A percentile compares a stretch with the other conserved stretches of the same genome.
These are phyloP conservation scores for Cryptoprocta ferox DNA, from an alignment of 2,797 vertebrate genomes.

Conservation along the genomic window DNA sequence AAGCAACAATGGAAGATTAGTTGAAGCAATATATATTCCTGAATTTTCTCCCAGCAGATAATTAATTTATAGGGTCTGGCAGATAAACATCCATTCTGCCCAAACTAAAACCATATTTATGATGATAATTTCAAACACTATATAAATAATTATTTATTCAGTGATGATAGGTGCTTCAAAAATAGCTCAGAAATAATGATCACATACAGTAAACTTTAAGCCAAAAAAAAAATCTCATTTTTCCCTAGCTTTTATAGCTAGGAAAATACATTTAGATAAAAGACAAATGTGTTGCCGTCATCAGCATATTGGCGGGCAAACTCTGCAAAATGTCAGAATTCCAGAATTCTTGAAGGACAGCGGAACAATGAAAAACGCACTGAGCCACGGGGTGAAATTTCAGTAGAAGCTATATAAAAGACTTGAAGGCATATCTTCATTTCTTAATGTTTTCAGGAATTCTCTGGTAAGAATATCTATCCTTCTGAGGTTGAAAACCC, in stretches of 20 bases:
- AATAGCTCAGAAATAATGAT: neutral
- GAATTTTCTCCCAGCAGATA: neutral
- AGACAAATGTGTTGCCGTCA: neutral
- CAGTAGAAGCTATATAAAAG: neutral
- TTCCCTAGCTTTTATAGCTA: neutral
- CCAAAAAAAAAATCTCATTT: neutral
- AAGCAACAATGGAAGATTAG: neutral
- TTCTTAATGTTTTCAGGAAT: conserved; percentile 36
- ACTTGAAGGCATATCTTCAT: neutral
- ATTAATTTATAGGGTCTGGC: neutral
- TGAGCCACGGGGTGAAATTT: neutral
- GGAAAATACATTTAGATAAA: neutral
- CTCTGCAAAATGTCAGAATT: neutral
- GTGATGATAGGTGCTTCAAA: neutral
- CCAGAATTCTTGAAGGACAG: neutral
- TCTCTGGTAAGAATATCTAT: neutral
- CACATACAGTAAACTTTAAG: neutral
- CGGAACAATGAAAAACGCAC: neutral
- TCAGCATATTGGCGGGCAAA: neutral
- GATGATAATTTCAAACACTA: neutral
- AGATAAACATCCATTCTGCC: neutral
- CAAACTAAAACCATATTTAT: neutral
- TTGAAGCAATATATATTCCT: neutral
- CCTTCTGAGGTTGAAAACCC: conserved; percentile 28
- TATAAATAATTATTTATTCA: neutral